Conservation (phyloP, 2,797 vertebrate species). For the Anguilla megastoma region DNA sequence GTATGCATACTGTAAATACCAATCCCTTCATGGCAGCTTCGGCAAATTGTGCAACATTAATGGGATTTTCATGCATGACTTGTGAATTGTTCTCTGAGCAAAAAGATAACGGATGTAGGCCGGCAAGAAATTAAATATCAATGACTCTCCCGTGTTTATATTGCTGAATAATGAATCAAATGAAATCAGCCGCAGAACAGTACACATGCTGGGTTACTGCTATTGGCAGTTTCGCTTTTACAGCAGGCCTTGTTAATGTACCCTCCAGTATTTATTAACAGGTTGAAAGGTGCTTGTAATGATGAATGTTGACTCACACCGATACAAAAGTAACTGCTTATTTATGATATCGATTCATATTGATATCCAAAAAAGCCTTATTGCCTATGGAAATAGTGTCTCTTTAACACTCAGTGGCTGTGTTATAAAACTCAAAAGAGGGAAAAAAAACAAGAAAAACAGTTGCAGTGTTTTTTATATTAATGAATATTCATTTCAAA, state of each 20-base stretch:
- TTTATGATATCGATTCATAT: not conserved
- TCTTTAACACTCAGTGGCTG: not conserved
- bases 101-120: conserved; percentile 4
- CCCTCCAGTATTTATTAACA: not conserved
- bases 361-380: not conserved
- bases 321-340: not conserved
- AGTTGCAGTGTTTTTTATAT: not conserved
- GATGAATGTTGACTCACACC: not conserved
- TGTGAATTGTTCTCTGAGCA: not conserved
- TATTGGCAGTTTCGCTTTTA: not conserved
- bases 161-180: conserved; percentile 26
- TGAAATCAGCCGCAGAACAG: not conserved
- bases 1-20: not conserved
- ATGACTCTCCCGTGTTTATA: conserved; percentile 30
- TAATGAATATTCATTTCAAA: not conserved
- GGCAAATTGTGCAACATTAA: not conserved
- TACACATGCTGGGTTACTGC: not conserved
- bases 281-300: not conserved
- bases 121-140: conserved; percentile 17
- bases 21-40: not conserved
- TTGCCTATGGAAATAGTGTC: not conserved
- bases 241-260: not conserved
- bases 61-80: conserved; percentile 5
- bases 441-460: not conserved
- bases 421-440: not conserved